Evolutionary conservation across 2,888 invertebrate species (phyloP), one percentile per base, ranked within the genome.

Genomic region (Hypselothyrea guttata): DNA sequence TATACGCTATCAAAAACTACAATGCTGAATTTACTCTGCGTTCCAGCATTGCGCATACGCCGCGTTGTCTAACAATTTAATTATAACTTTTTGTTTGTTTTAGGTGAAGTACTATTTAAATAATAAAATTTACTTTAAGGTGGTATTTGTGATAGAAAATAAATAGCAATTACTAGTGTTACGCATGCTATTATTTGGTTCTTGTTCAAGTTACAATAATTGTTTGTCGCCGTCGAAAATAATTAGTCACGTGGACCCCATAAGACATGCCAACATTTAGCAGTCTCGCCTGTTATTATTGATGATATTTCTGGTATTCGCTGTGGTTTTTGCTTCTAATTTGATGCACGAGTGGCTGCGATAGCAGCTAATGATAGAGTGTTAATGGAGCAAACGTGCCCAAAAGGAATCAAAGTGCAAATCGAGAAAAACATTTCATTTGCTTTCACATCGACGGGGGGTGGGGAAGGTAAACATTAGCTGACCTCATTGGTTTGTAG

Each of bases 361-460:
- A 56, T 63, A 68, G 63, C 54, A 44, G 68, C 73, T 73, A 73
- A 73, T 81, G 81, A 84, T 81, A 77, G 73, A 72, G 81, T 79
- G 83, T 74, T 74, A 83, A 78, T 78, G 76, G 83, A 59, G 63
- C 63, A 55, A 76, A 69, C 72, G 81, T 79, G 81, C 69, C 41
- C 48, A 40, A 53, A 51, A 58, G 61, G 70, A 79, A 69, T 69
- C 63, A 54, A 33, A 60, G 54, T 44, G 33, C 47, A 44, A 55
- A 57, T 41, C 65, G 40, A 42, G 30, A n/a, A 28, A 28, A 28
- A 9, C 28, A 8, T 9, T 16, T 38, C 16, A 11, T 18, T 7
- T 9, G 13, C 38, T 5, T 11, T 18, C n/a, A 56, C 51, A 55
- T 48, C n/a, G n/a, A n/a, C n/a, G n/a, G 57, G 68, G 49, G 30